Conservation (phyloP, 2,888 invertebrate species). For the Pelosia muscerda region DNA sequence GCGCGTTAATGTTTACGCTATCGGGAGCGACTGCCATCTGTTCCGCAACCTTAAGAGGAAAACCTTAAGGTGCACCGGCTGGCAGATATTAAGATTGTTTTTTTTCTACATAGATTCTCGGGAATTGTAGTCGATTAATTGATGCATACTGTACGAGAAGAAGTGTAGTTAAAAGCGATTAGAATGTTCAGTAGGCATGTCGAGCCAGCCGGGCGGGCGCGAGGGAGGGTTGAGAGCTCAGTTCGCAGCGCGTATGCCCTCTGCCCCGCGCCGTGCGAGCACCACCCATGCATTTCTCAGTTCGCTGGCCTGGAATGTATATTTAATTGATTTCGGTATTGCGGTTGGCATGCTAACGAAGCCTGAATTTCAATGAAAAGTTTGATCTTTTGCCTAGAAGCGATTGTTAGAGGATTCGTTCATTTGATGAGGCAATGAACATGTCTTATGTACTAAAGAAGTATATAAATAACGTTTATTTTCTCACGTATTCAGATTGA, state of each 20-base stretch:
- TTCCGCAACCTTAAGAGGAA: too few species aligned
- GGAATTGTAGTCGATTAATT: constrained; percentile 28
- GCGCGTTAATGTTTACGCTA: too few species aligned
- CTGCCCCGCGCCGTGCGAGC: constrained; percentile 42
- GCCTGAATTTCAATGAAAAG: constrained; percentile 62
- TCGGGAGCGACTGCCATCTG: too few species aligned
- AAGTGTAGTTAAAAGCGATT: constrained; percentile 40
- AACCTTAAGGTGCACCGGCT: too few species aligned
- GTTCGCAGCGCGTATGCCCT: constrained; percentile 13
- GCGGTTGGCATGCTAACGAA: constrained; percentile 66
- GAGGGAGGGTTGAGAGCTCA: constrained; percentile 14
- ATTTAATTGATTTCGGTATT: constrained; percentile 78
- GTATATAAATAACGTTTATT: neutral
- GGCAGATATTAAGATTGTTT: neutral
- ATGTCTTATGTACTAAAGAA: neutral
- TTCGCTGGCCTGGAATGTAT: constrained; percentile 74
- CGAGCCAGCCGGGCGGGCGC: constrained; percentile 14
- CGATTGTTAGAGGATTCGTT: constrained; percentile 30
- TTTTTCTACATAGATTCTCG: neutral
- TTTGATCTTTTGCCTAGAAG: constrained; percentile 59
- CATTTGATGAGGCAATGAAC: constrained; percentile 22
- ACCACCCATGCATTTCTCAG: constrained; percentile 73
- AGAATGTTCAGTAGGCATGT: constrained; percentile 34
- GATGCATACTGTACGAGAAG: constrained; percentile 23
- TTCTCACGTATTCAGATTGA: neutral